Evolutionary conservation across 2,113 vertebrate genomes (phyloP).

Genomic region (Aviceda subcristata): DNA sequence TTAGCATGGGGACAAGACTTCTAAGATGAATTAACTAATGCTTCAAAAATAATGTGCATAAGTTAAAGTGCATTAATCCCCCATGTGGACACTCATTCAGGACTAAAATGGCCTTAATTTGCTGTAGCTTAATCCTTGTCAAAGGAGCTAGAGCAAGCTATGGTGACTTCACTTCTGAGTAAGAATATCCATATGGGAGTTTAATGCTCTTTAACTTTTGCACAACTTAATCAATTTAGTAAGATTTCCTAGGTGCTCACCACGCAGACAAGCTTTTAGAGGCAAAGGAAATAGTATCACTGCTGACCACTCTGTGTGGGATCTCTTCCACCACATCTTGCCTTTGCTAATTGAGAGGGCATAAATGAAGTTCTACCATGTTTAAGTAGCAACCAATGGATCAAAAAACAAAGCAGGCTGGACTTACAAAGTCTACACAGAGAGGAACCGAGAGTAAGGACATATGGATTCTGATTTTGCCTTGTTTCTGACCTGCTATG

Average conservation of each 20-base stretch:
- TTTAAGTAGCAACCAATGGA: neutral
- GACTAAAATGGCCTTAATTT: neutral
- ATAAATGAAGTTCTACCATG: neutral
- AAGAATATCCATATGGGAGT: neutral
- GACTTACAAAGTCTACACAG: neutral
- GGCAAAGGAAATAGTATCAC: neutral
- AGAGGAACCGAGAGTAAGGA: neutral
- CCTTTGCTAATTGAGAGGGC: neutral
- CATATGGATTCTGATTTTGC: neutral
- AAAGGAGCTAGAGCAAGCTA: neutral
- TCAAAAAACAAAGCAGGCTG: neutral
- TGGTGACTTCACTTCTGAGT: neutral
- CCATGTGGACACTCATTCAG: neutral
- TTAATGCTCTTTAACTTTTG: neutral
- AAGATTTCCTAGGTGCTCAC: neutral
- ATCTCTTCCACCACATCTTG: neutral
- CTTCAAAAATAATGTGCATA: neutral
- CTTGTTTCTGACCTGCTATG: neutral
- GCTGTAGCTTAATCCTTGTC: neutral
- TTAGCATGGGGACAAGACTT: neutral
- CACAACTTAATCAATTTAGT: neutral
- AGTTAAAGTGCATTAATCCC: neutral
- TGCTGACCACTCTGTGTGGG: neutral
- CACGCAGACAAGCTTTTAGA: neutral
- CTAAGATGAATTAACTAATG: slow-evolving; percentile 1